phyloP scores from a whole-genome alignment of 2,797 vertebrate species.

The Nothura maculosa region DNA sequence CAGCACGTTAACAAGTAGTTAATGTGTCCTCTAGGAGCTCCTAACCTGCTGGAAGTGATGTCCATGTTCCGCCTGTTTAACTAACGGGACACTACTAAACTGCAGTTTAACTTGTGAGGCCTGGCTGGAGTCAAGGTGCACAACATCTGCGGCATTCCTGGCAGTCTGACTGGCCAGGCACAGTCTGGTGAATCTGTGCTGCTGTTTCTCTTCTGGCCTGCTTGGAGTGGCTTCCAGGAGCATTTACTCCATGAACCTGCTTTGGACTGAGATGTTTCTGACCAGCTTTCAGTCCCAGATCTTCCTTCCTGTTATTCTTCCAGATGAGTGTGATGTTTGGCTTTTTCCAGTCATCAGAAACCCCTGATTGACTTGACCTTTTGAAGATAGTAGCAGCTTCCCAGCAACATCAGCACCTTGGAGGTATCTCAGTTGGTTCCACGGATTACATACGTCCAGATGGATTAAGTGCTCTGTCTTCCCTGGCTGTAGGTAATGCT shows the following conservation, averaged over 20 bases:
- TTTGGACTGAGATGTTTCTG: not conserved
- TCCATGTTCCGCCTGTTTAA: not conserved
- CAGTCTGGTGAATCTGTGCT: not conserved
- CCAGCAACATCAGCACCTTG: accelerated
- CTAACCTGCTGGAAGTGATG: not conserved
- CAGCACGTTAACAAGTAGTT: not conserved
- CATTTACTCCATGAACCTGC: not conserved
- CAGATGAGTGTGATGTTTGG: not conserved
- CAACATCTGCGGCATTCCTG: not conserved
- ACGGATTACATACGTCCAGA: not conserved
- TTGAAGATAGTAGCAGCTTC: not conserved
- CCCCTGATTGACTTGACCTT: not conserved
- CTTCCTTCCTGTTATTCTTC: not conserved
- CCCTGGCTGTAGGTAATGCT: not conserved
- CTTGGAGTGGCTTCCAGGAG: not conserved
- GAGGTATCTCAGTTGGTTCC: not conserved
- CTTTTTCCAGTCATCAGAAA: not conserved
- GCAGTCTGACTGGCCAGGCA: not conserved
- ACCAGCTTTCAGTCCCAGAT: not conserved
- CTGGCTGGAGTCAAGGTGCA: not conserved
- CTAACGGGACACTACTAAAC: not conserved
- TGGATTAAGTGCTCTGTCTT: not conserved
- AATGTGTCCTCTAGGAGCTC: not conserved
- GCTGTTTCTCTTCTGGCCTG: not conserved
- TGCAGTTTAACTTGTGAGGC: not conserved